Base-by-base conservation (phyloP, 2,797 vertebrate genomes). In the Platyrinchus mystaceus region DNA sequence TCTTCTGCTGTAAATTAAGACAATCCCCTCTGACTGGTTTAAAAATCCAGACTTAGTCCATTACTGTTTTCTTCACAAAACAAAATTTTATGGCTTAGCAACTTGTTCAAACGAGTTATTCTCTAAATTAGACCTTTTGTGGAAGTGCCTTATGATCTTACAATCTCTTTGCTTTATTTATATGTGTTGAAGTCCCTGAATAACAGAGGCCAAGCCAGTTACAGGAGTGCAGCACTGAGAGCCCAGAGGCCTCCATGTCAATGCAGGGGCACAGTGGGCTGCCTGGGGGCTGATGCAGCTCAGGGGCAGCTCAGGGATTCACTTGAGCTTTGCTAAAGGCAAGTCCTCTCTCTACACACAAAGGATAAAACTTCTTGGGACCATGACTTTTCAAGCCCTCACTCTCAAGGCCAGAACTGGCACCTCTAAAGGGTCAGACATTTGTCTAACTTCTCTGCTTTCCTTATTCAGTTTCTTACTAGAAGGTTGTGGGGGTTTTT, bases 131-230 rank as follows among this genome's bases (percentile, higher is more conserved):
- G 12, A 39, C 7, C 10, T 83, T 85, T 74, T 58, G 27, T 74
- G 50, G 44, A 79, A 60, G 6, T 37, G 20, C 27, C 26, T 78
- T 43, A 17, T 24, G 43, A 63, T 36, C 6, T 68, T 58, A 52
- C 12, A 52, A 2, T 10, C n/a, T 10, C 0, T 46, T 36, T 82
- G 41, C 43, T 67, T 63, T 50, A 30, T 60, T 69, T 74, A 47
- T 9, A 2, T 78, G 28, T 32, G 7, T 27, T 73, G 17, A 7
- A 16, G 18, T 34, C 37, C 26, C 50, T 44, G 34, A 41, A 24
- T 60, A 37, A 16, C 0, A 22, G 4, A 3, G 21, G 4, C 34
- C 0, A 4, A 62, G 19, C 10, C 5, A 10, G 27, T 19, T 37
- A 9, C 9, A 14, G 3, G 3, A 59, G 4, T 20, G 36, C 39